phyloP scores from a whole-genome alignment of 2,888 invertebrate species.

The Hyles lineata region DNA sequence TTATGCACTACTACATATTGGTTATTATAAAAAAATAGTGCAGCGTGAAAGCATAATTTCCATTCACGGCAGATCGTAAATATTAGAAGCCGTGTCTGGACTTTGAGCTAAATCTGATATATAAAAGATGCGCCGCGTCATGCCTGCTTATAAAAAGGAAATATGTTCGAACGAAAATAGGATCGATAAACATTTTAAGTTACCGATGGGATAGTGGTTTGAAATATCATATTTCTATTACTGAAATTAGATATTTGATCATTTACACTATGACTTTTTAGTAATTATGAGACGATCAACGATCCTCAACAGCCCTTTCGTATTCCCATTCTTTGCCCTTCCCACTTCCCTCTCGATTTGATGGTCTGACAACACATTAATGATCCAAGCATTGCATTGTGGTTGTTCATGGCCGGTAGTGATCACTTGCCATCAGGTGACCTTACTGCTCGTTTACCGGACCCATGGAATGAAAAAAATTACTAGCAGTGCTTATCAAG shows the following conservation, averaged over 20 bases:
- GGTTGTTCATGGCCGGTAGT: too few relatives aligned
- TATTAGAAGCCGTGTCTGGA: conserved; percentile 40
- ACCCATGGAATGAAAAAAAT: too few relatives aligned
- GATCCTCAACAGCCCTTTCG: too few relatives aligned
- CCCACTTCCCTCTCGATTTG: too few relatives aligned
- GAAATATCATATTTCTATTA: too few relatives aligned
- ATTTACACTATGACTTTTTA: neutral
- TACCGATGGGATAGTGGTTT: neutral
- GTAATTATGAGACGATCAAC: too few relatives aligned
- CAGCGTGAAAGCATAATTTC: neutral
- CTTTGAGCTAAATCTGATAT: conserved; percentile 74
- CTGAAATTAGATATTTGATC: neutral
- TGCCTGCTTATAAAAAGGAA: conserved; percentile 34
- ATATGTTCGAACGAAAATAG: conserved; percentile 36
- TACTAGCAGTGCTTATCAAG: too few relatives aligned
- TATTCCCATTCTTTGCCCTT: too few relatives aligned
- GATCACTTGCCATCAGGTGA: too few relatives aligned
- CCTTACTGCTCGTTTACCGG: too few relatives aligned
- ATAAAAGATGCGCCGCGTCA: conserved; percentile 71
- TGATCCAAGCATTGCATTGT: too few relatives aligned
- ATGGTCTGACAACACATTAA: too few relatives aligned
- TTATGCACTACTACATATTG: neutral
- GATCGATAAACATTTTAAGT: neutral
- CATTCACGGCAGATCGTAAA: neutral
- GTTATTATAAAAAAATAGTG: neutral